These are phyloP conservation scores for Trinorchestia longiramus DNA, from an alignment of 1,140 invertebrate genomes.

Conservation along the genomic window DNA sequence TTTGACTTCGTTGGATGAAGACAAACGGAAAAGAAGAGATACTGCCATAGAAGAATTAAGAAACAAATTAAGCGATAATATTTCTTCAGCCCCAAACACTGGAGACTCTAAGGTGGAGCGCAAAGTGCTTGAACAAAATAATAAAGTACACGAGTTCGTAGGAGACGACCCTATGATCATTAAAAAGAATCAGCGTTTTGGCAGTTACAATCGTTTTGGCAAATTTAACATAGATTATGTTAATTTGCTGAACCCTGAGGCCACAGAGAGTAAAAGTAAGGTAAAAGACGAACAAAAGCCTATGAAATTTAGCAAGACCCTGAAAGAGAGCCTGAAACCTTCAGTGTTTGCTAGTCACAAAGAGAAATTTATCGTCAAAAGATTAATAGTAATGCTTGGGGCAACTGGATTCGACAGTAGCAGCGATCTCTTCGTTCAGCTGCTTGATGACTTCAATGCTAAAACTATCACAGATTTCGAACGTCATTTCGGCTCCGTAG, in stretches of 20 bases:
- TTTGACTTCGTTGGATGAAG: background rate
- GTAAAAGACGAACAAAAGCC: background rate
- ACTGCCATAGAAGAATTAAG: background rate
- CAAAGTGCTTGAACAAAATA: background rate
- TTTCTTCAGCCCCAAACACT: background rate
- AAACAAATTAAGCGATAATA: background rate
- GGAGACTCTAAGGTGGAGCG: background rate
- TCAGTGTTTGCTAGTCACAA: background rate
- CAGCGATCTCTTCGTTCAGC: background rate
- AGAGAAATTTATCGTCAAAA: background rate
- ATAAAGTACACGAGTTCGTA: background rate
- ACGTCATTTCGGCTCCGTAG: background rate
- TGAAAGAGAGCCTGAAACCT: background rate
- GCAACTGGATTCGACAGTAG: background rate
- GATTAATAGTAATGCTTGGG: background rate
- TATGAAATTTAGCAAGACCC: background rate
- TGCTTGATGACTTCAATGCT: background rate
- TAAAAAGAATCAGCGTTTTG: background rate
- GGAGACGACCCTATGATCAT: background rate
- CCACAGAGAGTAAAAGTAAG: background rate
- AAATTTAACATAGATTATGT: slow-evolving; percentile 43
- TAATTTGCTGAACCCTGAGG: background rate
- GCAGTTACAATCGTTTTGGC: background rate
- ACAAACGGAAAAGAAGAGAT: background rate
- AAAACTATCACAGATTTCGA: background rate